Evolutionary conservation across 1,140 invertebrate species (phyloP).

Genomic region (Drosophila trapezifrons): DNA sequence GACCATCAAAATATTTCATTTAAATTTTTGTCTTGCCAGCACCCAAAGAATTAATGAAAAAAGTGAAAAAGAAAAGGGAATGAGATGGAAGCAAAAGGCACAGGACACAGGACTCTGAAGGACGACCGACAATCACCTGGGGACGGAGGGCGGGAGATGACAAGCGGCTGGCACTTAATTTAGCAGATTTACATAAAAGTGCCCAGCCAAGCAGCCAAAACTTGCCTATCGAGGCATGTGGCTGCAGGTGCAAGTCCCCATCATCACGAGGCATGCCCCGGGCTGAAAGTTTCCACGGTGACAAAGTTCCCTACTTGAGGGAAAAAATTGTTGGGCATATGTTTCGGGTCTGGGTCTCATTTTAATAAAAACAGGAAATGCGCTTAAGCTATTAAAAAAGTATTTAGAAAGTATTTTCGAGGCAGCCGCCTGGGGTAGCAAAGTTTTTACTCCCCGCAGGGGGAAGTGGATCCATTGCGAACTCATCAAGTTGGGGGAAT

Average conservation of each 20-base stretch:
- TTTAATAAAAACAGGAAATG: conserved; percentile 79
- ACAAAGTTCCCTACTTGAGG: conserved; percentile 60
- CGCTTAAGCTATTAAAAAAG: conserved; percentile 82
- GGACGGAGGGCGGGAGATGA: conserved; percentile 23
- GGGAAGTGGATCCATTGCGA: conserved; percentile 16
- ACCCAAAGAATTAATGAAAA: conserved; percentile 65
- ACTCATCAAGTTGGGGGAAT: conserved; percentile 37
- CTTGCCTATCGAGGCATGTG: conserved; percentile 25
- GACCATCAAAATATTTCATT: conserved; percentile 69
- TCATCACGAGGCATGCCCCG: conserved; percentile 10
- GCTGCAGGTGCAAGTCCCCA: conserved; percentile 62
- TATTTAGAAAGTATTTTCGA: conserved; percentile 75
- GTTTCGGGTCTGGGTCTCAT: conserved; percentile 50
- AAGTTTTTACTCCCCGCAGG: conserved; percentile 57
- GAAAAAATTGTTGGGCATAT: conserved; percentile 62
- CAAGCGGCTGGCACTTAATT: conserved; percentile 74
- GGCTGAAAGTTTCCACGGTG: conserved; percentile 62
- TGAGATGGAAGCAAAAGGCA: conserved; percentile 47
- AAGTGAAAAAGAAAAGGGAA: conserved; percentile 25
- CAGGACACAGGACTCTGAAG: conserved; percentile 28
- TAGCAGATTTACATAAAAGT: conserved; percentile 77
- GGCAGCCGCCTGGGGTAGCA: conserved; percentile 39
- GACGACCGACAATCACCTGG: conserved; percentile 21
- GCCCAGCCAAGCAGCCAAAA: conserved; percentile 24
- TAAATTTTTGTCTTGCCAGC: conserved; percentile 60